Conservation (phyloP, 2,113 vertebrate species). For the Carassius carassius region DNA sequence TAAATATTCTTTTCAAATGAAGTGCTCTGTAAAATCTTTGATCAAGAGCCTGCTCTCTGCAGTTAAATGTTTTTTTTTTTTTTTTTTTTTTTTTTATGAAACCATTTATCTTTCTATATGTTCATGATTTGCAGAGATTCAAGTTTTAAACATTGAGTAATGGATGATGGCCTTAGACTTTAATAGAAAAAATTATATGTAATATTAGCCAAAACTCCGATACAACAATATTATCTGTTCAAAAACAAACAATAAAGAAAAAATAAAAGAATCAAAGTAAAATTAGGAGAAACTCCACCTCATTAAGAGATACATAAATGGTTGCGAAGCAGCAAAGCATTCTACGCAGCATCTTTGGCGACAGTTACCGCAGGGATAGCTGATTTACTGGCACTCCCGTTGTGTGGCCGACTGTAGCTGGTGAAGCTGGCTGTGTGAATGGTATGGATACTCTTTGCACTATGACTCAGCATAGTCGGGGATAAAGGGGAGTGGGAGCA, state of each 20-base stretch:
- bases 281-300: conserved; percentile 65
- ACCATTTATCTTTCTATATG: conserved; percentile 51
- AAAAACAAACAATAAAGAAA: conserved; percentile 32
- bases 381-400: conserved; percentile 86
- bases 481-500: conserved; percentile 85
- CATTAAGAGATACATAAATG: conserved; percentile 63
- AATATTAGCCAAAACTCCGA: conserved; percentile 53
- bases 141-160: conserved; percentile 33
- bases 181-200: conserved; percentile 48
- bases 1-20: conserved; percentile 63
- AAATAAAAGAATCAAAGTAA: conserved; percentile 50
- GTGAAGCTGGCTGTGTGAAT: conserved; percentile 94
- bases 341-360: conserved; percentile 73
- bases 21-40: conserved; percentile 33
- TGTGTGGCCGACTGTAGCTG: conserved; percentile 94
- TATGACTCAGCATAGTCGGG: conserved; percentile 86
- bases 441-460: conserved; percentile 91
- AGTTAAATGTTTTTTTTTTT: conserved; percentile 29
- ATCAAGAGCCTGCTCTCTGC: conserved; percentile 59
- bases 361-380: conserved; percentile 76
- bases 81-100: no score
- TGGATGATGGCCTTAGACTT: not conserved
- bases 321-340: conserved; percentile 66
- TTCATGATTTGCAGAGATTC: conserved; percentile 52
- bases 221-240: conserved; percentile 34